Evolutionary conservation across 2,113 vertebrate species (phyloP).

Genomic region (Lontra canadensis): DNA sequence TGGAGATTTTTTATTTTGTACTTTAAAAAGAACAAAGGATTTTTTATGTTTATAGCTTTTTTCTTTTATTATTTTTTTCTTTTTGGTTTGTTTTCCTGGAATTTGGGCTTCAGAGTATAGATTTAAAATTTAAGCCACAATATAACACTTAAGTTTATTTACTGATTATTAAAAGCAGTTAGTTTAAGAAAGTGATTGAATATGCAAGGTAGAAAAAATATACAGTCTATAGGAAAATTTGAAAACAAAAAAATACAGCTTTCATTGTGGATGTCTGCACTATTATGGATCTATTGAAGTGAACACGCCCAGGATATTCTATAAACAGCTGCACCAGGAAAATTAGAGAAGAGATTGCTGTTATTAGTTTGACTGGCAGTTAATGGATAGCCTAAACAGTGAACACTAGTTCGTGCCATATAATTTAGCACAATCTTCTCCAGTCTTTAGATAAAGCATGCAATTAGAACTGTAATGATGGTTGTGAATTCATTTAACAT

Average conservation of each 20-base stretch:
- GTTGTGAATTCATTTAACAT: constrained; percentile 81
- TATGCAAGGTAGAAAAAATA: constrained; percentile 65
- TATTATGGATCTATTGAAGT: constrained; percentile 82
- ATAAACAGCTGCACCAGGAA: constrained; percentile 88
- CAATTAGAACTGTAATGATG: constrained; percentile 85
- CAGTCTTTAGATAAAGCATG: constrained; percentile 83
- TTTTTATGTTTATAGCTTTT: constrained; percentile 31
- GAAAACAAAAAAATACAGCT: constrained; percentile 79
- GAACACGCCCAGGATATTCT: constrained; percentile 86
- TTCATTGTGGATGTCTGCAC: constrained; percentile 81
- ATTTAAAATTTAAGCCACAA: constrained; percentile 66
- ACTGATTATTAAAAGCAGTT: constrained; percentile 72
- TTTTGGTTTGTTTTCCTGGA: constrained; percentile 25
- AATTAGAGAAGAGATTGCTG: constrained; percentile 90
- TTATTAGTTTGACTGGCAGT: constrained; percentile 91
- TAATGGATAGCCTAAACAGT: constrained; percentile 89
- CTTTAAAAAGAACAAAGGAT: constrained; percentile 63
- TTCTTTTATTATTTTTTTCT: neutral
- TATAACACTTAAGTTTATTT: constrained; percentile 62
- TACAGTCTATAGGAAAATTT: constrained; percentile 64
- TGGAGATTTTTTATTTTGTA: constrained; percentile 34
- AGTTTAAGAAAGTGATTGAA: constrained; percentile 73
- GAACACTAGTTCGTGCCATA: constrained; percentile 82
- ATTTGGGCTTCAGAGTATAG: constrained; percentile 33
- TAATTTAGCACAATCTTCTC: constrained; percentile 87